Percentiles rank a stretch among this genome's conserved stretches.
Evolutionary conservation across 2,113 vertebrate species (phyloP).

Genomic region (Chamaetylas fuelleborni): DNA sequence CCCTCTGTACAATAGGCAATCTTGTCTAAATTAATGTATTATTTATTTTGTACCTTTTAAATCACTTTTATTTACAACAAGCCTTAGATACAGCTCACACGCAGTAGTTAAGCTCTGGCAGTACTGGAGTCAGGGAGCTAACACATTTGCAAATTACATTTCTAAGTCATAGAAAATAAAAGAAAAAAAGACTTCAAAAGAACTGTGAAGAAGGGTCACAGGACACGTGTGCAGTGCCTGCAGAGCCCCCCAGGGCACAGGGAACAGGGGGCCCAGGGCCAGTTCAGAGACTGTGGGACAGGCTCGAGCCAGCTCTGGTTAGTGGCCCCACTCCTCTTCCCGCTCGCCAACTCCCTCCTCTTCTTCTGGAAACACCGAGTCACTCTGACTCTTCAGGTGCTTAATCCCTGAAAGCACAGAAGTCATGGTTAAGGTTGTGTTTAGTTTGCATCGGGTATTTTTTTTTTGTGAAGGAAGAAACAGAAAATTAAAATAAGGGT

Average conservation of each 20-base stretch:
- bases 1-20: not conserved
- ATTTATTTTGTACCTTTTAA: slow-evolving; percentile 71
- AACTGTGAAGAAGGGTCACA: not conserved
- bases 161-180: slow-evolving; percentile 54
- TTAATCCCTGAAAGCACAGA: slow-evolving; percentile 79
- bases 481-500: not conserved
- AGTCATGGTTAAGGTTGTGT: slow-evolving; percentile 7
- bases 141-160: slow-evolving; percentile 34
- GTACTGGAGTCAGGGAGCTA: slow-evolving; percentile 41
- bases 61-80: slow-evolving; percentile 75
- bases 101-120: slow-evolving; percentile 55
- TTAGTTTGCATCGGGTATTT: accelerated
- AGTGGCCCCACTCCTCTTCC: slow-evolving; percentile 75
- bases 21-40: slow-evolving; percentile 61
- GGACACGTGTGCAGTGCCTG: slow-evolving; percentile 13
- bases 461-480: not conserved
- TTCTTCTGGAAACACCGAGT: slow-evolving; percentile 77
- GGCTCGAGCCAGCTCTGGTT: not conserved
- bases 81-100: slow-evolving; percentile 59
- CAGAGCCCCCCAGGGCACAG: not conserved
- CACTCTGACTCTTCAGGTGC: slow-evolving; percentile 78
- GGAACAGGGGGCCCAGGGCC: not conserved
- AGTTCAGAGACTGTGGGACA: not conserved
- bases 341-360: slow-evolving; percentile 73
- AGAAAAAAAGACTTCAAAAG: slow-evolving; percentile 38